These are phyloP conservation scores for Reticulitermes lucifugus DNA, from an alignment of 2,888 invertebrate species.

Conservation along the genomic window DNA sequence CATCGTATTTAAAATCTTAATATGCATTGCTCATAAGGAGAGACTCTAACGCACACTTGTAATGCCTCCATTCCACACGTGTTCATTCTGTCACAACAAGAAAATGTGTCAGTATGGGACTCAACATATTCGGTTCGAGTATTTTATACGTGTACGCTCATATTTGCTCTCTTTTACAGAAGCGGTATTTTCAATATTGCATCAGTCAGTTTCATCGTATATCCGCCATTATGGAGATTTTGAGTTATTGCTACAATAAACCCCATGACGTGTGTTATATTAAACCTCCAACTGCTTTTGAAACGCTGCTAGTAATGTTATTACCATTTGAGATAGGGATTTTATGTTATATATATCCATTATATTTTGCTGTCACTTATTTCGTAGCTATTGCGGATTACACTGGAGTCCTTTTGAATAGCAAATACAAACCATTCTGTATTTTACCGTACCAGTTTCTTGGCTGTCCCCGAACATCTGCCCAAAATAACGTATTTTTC, in stretches of 20 bases:
- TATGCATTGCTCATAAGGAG: too few relatives aligned
- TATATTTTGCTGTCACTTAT: neutral
- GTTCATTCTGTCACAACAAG: too few relatives aligned
- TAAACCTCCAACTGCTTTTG: slow-evolving; percentile 1
- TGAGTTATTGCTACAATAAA: slow-evolving; percentile 5
- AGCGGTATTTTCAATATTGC: neutral
- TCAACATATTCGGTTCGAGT: neutral
- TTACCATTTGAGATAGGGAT: neutral
- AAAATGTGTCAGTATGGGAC: too few relatives aligned
- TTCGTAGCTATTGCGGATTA: neutral
- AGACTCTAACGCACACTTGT: too few relatives aligned
- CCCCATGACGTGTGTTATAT: slow-evolving; percentile 5
- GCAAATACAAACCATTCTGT: too few relatives aligned
- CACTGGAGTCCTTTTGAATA: neutral
- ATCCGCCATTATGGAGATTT: neutral
- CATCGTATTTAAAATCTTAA: too few relatives aligned
- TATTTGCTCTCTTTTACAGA: neutral
- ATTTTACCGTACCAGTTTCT: too few relatives aligned
- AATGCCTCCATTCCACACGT: too few relatives aligned
- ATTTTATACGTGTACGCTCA: neutral
- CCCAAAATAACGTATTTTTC: too few relatives aligned
- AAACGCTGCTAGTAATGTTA: neutral
- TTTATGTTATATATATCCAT: neutral
- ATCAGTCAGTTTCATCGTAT: neutral
- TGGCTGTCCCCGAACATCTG: too few relatives aligned